Conservation (phyloP, 2,797 vertebrate species). For the Smutsia temminckii region DNA sequence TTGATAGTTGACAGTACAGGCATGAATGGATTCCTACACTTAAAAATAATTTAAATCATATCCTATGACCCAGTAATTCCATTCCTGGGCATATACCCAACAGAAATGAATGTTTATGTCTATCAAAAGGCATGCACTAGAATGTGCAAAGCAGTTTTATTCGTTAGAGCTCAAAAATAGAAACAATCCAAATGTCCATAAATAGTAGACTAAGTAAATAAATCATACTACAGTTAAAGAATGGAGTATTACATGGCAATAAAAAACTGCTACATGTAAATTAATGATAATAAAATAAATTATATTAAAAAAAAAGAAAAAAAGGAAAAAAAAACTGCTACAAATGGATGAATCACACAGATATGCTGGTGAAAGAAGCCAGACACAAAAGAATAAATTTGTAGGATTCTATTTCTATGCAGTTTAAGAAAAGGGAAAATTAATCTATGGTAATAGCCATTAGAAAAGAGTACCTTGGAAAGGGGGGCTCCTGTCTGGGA, state of each 20-base stretch:
- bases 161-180: slow-evolving; percentile 2
- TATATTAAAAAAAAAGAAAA: too few relatives aligned
- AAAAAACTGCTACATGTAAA: neutral
- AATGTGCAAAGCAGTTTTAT: neutral
- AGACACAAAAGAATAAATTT: neutral
- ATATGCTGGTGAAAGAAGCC: neutral
- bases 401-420: neutral
- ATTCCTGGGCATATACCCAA: neutral
- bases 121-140: neutral
- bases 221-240: neutral
- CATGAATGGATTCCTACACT: slow-evolving; percentile 2
- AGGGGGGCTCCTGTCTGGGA: neutral
- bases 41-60: neutral
- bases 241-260: neutral
- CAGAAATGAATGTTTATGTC: slow-evolving; percentile 17
- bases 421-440: neutral
- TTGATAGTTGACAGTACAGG: neutral
- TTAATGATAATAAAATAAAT: too few relatives aligned
- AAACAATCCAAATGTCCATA: neutral
- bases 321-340: neutral
- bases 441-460: neutral
- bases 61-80: neutral
- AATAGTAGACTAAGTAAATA: neutral
- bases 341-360: neutral
- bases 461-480: neutral